phyloP scores from a whole-genome alignment of 2,888 invertebrate species.

The Lasioglossum calceatum region DNA sequence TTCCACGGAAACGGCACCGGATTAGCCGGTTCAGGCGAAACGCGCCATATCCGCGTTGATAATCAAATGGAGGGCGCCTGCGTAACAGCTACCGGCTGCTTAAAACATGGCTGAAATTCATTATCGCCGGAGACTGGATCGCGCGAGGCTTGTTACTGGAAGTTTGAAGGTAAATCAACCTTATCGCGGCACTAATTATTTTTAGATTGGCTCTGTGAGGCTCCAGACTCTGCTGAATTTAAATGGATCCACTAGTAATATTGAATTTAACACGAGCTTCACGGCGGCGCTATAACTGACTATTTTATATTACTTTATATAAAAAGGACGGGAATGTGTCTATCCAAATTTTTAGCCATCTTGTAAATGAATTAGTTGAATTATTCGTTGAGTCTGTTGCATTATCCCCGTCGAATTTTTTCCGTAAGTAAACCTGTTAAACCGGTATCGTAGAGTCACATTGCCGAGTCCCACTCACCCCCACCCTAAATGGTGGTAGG shows the following conservation, averaged over 20 bases:
- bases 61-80: slow-evolving; percentile 45
- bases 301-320: too few relatives aligned
- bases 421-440: neutral
- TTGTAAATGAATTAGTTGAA: too few relatives aligned
- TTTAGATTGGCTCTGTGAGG: neutral
- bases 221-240: neutral
- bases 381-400: too few relatives aligned
- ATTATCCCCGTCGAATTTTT: too few relatives aligned
- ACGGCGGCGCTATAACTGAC: too few relatives aligned
- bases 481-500: too few relatives aligned
- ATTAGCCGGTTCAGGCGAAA: slow-evolving; percentile 61
- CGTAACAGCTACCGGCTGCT: slow-evolving; percentile 25
- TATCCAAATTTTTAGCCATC: too few relatives aligned
- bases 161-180: neutral
- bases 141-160: neutral
- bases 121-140: neutral
- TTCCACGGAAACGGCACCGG: slow-evolving; percentile 58
- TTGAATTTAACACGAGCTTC: neutral
- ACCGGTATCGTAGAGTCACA: too few relatives aligned
- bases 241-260: neutral
- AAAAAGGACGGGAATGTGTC: too few relatives aligned
- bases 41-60: slow-evolving; percentile 23
- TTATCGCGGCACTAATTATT: neutral
- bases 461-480: too few relatives aligned
- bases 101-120: slow-evolving; percentile 18